Base-by-base conservation (phyloP, 2,888 invertebrate genomes). In the Cyclophora albipunctata region DNA sequence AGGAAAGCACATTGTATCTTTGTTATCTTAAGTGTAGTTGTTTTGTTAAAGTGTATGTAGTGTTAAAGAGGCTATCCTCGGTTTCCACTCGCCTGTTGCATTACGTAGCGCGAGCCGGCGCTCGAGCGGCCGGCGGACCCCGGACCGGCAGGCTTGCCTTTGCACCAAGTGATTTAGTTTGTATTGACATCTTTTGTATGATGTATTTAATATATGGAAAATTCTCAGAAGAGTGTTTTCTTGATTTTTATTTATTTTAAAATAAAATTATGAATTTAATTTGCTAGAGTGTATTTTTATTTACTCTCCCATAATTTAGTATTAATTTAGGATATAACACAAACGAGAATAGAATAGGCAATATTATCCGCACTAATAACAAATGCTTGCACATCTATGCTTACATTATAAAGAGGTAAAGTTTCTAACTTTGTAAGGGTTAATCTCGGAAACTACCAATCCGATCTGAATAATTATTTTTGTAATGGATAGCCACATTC, bases 121-220 rank as follows among this genome's bases (percentile, higher is more conserved):
- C 50, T 52, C 47, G 47, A 53, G 64, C 54, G 57, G 62, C 66
- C 54, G 69, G 69, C 73, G 64, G 66, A 71, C 75, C 75, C 71
- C 74, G 65, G 73, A 82, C 81, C 84, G 82, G 80, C 81, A 82
- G 86, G 85, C 87, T 88, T 87, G 87, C 88, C 88, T 85, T 87
- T 84, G 87, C 89, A 88, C 87, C 86, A 88, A 88, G 89, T 89
- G 88, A 88, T 87, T 89, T 87, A 87, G 87, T 88, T 87, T 81
- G 81, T 87, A 87, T 82, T 77, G 78, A 84, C 86, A 86, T 87
- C 87, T 87, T 87, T 87, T 88, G 87, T 88, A 88, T 84, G 86
- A 85, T 87, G 86, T 88, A 87, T 88, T 87, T 86, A 84, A 81
- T 84, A 83, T 81, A 84, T 71, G 69, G 84, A 71, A 83, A 83